Evolutionary conservation across 2,797 vertebrate genomes (phyloP).

Genomic region (Falco columbarius): DNA sequence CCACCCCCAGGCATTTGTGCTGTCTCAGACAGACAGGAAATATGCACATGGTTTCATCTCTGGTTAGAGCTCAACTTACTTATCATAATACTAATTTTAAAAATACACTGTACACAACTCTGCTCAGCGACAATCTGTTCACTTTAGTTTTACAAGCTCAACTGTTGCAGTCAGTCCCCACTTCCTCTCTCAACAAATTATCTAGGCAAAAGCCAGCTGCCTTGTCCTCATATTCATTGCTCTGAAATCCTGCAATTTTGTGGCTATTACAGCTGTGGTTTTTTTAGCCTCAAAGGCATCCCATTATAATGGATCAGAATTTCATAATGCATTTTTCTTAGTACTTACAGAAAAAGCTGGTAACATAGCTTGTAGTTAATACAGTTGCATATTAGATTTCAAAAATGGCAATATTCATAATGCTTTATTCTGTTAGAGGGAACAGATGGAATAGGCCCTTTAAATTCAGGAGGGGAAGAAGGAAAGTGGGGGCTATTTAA

Average conservation of each 20-base stretch:
- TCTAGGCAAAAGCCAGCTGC: not conserved
- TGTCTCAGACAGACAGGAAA: conserved; percentile 58
- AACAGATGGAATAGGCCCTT: not conserved
- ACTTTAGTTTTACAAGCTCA: conserved; percentile 34
- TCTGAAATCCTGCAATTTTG: conserved; percentile 26
- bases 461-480: not conserved
- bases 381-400: not conserved
- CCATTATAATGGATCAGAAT: conserved; percentile 29
- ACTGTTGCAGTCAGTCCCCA: conserved; percentile 23
- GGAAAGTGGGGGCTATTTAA: not conserved
- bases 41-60: conserved; percentile 15
- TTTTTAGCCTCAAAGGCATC: conserved; percentile 25
- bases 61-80: conserved; percentile 25
- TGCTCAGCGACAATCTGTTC: conserved; percentile 50
- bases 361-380: conserved; percentile 1
- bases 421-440: not conserved
- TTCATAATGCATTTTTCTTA: conserved; percentile 34
- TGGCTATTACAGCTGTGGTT: conserved; percentile 1
- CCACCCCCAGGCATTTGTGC: conserved; percentile 14
- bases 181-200: conserved; percentile 44
- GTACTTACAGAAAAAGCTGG: not conserved
- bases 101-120: conserved; percentile 42
- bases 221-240: not conserved
- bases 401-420: not conserved
- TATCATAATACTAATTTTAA: conserved; percentile 57